Conservation (phyloP, 1,140 invertebrate genomes). For the Zaprionus davidi region DNA sequence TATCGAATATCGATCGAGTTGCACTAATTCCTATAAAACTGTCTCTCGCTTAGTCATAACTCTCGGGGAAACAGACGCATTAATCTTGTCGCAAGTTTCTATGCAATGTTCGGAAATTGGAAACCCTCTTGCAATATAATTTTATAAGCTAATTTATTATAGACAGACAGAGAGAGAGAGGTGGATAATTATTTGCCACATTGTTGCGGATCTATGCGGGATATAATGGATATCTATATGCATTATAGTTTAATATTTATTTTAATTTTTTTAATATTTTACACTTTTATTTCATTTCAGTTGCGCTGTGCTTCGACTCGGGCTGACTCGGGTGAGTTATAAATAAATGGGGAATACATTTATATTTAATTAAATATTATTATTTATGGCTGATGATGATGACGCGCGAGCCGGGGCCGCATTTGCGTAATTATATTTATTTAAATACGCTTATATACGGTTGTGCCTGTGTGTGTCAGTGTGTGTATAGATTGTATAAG, state of each 20-base stretch:
- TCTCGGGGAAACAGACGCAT: conserved; percentile 63
- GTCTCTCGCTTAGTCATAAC: conserved; percentile 55
- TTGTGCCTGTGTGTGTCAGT: not conserved
- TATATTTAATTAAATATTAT: conserved; percentile 83
- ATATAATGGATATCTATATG: conserved; percentile 17
- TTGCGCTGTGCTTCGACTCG: conserved; percentile 42
- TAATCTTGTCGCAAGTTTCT: conserved; percentile 70
- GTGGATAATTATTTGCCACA: conserved; percentile 51
- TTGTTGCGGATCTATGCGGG: not conserved
- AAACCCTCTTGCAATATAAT: not conserved
- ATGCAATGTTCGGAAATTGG: conserved; percentile 52
- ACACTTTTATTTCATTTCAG: conserved; percentile 52
- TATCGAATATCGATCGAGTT: conserved; percentile 9
- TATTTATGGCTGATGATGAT: conserved; percentile 63
- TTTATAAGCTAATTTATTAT: conserved; percentile 53
- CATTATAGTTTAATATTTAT: conserved; percentile 11
- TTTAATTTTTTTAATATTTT: conserved; percentile 16
- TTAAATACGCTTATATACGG: conserved; percentile 53
- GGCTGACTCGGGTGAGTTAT: conserved; percentile 25
- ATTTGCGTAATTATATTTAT: conserved; percentile 75
- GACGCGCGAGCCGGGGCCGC: not conserved
- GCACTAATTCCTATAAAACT: conserved; percentile 1
- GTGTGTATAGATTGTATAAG: conserved; percentile 25
- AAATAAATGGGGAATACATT: conserved; percentile 59
- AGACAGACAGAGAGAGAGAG: not conserved